These are phyloP conservation scores for Prenolepis imparis DNA, from an alignment of 2,888 invertebrate genomes.

Conservation along the genomic window DNA sequence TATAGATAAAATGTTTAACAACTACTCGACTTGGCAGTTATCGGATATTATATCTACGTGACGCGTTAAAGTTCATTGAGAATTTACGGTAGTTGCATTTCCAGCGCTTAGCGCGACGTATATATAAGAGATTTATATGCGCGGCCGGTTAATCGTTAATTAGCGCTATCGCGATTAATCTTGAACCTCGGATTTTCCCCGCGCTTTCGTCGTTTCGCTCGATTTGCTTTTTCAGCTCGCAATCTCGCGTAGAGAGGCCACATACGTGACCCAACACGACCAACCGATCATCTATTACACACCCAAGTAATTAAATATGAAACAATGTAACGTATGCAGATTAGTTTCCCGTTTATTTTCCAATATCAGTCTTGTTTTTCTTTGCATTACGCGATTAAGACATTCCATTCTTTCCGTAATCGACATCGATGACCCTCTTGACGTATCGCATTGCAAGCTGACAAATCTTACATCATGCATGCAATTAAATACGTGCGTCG, in stretches of 20 bases:
- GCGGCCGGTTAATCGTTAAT: slow-evolving; percentile 52
- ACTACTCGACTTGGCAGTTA: slow-evolving; percentile 40
- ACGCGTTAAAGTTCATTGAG: slow-evolving; percentile 44
- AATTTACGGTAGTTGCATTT: slow-evolving; percentile 44
- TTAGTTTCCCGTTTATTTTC: slow-evolving; percentile 12
- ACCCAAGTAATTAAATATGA: slow-evolving; percentile 21
- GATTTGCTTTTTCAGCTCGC: slow-evolving; percentile 27
- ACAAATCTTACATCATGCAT: background rate
- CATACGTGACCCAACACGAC: slow-evolving; percentile 34
- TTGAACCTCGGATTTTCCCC: slow-evolving; percentile 28
- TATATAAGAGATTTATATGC: slow-evolving; percentile 37
- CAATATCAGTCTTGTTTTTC: background rate
- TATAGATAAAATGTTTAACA: slow-evolving; percentile 37
- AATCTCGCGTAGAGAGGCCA: slow-evolving; percentile 28
- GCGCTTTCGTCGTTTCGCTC: slow-evolving; percentile 29
- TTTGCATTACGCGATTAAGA: background rate
- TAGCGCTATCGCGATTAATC: slow-evolving; percentile 53
- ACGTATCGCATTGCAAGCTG: slow-evolving; percentile 1
- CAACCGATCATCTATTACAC: slow-evolving; percentile 34
- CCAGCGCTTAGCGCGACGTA: slow-evolving; percentile 21
- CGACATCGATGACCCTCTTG: background rate
- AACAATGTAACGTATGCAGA: slow-evolving; percentile 29
- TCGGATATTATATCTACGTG: slow-evolving; percentile 48
- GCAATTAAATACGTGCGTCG: background rate
- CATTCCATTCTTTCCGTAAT: slow-evolving; percentile 8